Base-by-base conservation (phyloP, 2,113 vertebrate genomes). In the Gobiocypris rarus region DNA sequence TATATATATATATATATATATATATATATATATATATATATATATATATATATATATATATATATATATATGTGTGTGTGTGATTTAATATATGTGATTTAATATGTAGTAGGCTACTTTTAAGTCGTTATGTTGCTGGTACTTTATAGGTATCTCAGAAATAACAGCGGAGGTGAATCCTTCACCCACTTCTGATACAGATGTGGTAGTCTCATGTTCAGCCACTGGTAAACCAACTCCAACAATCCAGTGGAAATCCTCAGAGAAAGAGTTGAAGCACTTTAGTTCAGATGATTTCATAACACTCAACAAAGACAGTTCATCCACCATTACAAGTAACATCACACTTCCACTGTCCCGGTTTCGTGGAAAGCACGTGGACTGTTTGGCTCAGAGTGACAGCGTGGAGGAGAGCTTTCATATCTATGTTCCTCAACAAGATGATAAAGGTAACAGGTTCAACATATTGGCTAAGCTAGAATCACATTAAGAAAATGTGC, bases 171-270 rank as follows among this genome's bases (percentile, higher is more conserved):
- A 17, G 1, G 69, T 61, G n/a, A n/a, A 63, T 26, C 26, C 11
- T 2, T 0, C 1, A 6, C 1, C 0, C 65, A 61, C 8, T 14
- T 3, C 14, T 2, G 22, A 34, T 4, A 2, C 3, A 10, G 2
- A 79, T 19, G 84, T 88, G 1, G 50, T 77, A 31, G 88, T 94
- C 4, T 88, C 86, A 67, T 95, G 94, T 90, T 89, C 90, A 5
- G 92, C 90, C 10, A 94, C 91, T 0, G 94, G 94, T 0, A 94
- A 92, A 92, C 93, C 93, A 19, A 75, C 89, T 9, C 94, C 94
- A 0, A 63, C 67, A 61, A 83, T 95, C 10, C 6, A 43, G 1
- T 94, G 92, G 94, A 38, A 17, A 5, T 2, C 15, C 45, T 14
- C 75, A 4, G 9, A 28, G 1, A 17, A 13, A 19, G 0, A 3